phyloP scores from a whole-genome alignment of 2,113 vertebrate genomes.

The Neolamprologus caudopunctatus region DNA sequence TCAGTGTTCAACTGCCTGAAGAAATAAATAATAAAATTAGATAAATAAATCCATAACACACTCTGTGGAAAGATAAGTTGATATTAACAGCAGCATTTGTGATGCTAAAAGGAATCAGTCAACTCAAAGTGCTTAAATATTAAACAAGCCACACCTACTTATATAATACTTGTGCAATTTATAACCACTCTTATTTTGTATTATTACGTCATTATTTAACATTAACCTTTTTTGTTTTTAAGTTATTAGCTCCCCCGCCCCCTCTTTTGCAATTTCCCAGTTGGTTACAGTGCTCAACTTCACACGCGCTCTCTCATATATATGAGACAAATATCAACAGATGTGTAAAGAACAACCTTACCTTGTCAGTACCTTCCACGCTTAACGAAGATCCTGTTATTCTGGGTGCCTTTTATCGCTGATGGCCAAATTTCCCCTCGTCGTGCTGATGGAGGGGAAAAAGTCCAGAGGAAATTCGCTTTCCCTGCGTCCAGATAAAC shows the following conservation, averaged over 20 bases:
- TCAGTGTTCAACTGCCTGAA: not conserved
- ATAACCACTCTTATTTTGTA: not conserved
- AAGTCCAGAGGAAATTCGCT: constrained; percentile 30
- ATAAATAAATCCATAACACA: not conserved
- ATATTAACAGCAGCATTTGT: not conserved
- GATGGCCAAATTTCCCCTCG: not conserved
- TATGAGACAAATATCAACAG: not conserved
- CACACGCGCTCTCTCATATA: too few species aligned
- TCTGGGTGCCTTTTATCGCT: not conserved
- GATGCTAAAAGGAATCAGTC: not conserved
- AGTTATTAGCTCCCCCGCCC: not conserved
- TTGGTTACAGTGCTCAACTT: not conserved
- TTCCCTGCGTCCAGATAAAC: not conserved
- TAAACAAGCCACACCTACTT: not conserved
- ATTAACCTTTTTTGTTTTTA: not conserved
- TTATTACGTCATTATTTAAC: not conserved
- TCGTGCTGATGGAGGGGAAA: not conserved
- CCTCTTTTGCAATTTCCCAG: not conserved
- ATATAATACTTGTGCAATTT: not conserved
- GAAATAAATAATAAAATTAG: not conserved
- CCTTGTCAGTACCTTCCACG: not conserved
- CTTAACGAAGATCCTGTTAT: not conserved
- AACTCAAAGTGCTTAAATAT: not conserved
- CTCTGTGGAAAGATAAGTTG: not conserved
- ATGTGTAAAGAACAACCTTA: not conserved